These are phyloP conservation scores for Lordiphosa clarofinis DNA, from an alignment of 1,140 invertebrate genomes.

Conservation along the genomic window DNA sequence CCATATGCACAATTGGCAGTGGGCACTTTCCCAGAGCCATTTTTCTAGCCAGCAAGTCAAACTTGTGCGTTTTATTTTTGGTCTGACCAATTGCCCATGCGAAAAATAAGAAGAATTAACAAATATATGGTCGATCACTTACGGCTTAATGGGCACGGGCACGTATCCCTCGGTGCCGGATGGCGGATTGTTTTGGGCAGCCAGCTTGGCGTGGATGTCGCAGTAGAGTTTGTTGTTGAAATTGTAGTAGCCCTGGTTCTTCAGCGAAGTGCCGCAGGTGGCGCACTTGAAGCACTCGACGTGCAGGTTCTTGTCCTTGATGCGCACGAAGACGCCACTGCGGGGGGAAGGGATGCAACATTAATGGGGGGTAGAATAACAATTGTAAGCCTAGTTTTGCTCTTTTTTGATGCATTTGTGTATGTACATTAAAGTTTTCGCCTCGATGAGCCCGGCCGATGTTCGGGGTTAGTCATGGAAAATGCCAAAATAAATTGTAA, in stretches of 20 bases:
- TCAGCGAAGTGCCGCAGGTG: constrained; percentile 95
- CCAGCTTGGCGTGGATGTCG: constrained; percentile 95
- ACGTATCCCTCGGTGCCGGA: constrained; percentile 84
- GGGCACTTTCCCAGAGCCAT: not conserved
- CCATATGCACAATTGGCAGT: constrained; percentile 3
- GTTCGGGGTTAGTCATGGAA: constrained; percentile 19
- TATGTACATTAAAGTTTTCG: constrained; percentile 17
- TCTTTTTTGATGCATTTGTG: constrained; percentile 31
- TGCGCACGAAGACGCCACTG: constrained; percentile 96
- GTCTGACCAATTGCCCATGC: constrained; percentile 46
- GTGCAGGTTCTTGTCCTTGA: constrained; percentile 97
- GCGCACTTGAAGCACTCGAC: constrained; percentile 98
- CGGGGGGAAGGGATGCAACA: constrained; percentile 15
- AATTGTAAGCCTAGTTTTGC: not conserved
- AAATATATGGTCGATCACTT: constrained; percentile 80
- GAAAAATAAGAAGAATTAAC: constrained; percentile 9
- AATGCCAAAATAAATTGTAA: constrained; percentile 34
- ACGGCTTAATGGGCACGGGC: constrained; percentile 90
- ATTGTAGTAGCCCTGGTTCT: constrained; percentile 98
- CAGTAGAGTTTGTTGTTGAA: constrained; percentile 98
- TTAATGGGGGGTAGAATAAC: not conserved
- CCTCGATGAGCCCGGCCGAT: constrained; percentile 2
- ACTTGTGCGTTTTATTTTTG: constrained; percentile 44
- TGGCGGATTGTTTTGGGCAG: constrained; percentile 90
- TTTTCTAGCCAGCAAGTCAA: constrained; percentile 2